Conservation (phyloP, 2,797 vertebrate species). For the Coendou prehensilis region DNA sequence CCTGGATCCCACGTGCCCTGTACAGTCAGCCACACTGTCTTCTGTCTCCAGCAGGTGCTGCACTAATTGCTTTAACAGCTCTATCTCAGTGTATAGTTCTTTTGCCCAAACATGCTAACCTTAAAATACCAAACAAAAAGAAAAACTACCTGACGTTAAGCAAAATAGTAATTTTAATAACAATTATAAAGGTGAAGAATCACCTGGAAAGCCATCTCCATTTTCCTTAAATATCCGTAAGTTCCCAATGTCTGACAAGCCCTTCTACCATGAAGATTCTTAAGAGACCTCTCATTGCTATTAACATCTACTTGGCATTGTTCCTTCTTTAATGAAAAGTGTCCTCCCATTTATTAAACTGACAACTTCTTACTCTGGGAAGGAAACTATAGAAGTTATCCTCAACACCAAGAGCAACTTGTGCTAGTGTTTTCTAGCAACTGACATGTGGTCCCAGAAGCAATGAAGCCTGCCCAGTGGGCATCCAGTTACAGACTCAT, state of each 20-base stretch:
- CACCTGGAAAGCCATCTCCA: background rate
- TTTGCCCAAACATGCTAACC: slow-evolving; percentile 8
- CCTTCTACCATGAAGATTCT: background rate
- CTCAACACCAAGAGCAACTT: background rate
- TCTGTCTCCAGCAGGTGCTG: background rate
- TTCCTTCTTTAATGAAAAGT: background rate
- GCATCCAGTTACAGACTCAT: background rate
- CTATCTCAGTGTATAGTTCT: background rate
- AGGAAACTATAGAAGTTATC: background rate
- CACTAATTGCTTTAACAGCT: background rate
- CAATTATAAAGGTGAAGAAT: background rate
- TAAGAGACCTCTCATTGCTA: background rate
- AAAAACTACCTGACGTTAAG: slow-evolving; percentile 20
- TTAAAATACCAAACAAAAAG: background rate
- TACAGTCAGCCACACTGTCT: background rate
- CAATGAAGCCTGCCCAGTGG: background rate
- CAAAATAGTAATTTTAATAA: background rate
- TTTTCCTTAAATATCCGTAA: slow-evolving; percentile 12
- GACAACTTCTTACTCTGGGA: background rate
- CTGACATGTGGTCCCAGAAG: background rate
- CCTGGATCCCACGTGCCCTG: background rate
- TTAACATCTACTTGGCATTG: background rate
- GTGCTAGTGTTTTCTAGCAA: background rate
- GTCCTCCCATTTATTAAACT: slow-evolving; percentile 3
- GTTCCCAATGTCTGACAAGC: background rate